Evolutionary conservation across 2,113 vertebrate species (phyloP).

Genomic region (Perognathus longimembris): DNA sequence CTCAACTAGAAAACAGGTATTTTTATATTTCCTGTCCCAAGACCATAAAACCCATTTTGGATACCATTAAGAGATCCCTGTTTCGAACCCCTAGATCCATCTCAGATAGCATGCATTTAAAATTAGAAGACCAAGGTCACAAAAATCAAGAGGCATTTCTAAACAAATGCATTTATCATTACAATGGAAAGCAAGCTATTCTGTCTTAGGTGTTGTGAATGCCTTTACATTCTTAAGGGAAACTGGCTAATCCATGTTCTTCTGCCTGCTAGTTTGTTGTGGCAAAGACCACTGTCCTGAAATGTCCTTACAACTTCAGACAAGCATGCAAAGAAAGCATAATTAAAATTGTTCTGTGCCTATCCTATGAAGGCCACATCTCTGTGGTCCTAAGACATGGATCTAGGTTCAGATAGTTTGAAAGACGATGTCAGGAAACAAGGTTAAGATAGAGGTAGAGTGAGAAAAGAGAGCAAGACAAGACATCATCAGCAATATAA

Average conservation of each 20-base stretch:
- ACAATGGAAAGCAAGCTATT: not conserved
- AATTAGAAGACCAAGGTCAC: not conserved
- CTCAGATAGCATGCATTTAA: not conserved
- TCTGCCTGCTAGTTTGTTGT: not conserved
- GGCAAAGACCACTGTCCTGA: not conserved
- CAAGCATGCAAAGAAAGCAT: not conserved
- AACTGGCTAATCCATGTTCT: not conserved
- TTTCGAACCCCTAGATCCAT: not conserved
- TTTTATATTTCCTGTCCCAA: constrained; percentile 46
- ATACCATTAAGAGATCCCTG: not conserved
- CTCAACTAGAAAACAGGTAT: not conserved
- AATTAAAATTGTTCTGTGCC: not conserved
- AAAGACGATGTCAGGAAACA: not conserved
- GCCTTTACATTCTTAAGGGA: not conserved
- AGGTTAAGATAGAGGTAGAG: not conserved
- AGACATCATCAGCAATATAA: not conserved
- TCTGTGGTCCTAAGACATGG: not conserved
- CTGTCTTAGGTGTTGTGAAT: not conserved
- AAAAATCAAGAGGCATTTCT: constrained; percentile 15
- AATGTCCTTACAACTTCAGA: not conserved
- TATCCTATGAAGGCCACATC: not conserved
- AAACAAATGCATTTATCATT: constrained; percentile 6
- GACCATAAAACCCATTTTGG: not conserved
- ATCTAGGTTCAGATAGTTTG: not conserved
- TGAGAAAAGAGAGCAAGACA: not conserved